A percentile compares a stretch with the other conserved stretches of the same genome.
phyloP scores from a whole-genome alignment of 2,888 invertebrate species.

The Notodonta ziczac region DNA sequence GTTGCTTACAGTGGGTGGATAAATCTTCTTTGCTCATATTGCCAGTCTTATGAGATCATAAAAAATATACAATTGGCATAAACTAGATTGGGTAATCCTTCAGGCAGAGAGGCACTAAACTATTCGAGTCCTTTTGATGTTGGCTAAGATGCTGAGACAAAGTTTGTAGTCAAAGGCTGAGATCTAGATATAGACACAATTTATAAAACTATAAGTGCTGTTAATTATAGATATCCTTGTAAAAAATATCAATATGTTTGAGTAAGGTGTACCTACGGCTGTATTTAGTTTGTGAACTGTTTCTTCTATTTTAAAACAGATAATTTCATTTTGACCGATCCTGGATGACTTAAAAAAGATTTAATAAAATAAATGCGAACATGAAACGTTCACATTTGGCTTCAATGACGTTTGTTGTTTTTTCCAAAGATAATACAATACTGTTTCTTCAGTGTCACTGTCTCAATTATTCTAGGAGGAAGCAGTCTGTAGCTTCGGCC shows the following conservation, averaged over 20 bases:
- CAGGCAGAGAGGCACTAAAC: too few species aligned
- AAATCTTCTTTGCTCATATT: conserved; percentile 47
- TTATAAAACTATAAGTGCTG: too few species aligned
- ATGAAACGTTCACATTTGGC: conserved; percentile 28
- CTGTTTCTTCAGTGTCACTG: too few species aligned
- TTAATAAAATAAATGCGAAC: conserved; percentile 18
- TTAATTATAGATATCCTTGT: too few species aligned
- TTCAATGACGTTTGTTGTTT: conserved; percentile 8
- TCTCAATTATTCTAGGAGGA: too few species aligned
- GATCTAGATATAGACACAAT: too few species aligned
- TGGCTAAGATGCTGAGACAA: too few species aligned
- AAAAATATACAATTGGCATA: background rate
- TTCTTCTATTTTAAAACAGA: conserved; percentile 24
- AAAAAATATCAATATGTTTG: background rate
- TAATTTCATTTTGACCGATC: conserved; percentile 49
- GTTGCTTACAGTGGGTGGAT: conserved; percentile 33
- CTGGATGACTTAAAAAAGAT: conserved; percentile 22
- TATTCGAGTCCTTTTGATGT: too few species aligned
- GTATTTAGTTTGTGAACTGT: background rate
- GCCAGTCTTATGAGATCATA: conserved; percentile 18
- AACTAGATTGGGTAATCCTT: too few species aligned
- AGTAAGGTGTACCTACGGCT: background rate
- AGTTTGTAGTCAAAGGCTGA: too few species aligned
- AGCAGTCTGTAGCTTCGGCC: too few species aligned
- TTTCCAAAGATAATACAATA: background rate